phyloP scores from a whole-genome alignment of 37 sponge, comb jelly and placozoan species.

The Geodia barretti region DNA sequence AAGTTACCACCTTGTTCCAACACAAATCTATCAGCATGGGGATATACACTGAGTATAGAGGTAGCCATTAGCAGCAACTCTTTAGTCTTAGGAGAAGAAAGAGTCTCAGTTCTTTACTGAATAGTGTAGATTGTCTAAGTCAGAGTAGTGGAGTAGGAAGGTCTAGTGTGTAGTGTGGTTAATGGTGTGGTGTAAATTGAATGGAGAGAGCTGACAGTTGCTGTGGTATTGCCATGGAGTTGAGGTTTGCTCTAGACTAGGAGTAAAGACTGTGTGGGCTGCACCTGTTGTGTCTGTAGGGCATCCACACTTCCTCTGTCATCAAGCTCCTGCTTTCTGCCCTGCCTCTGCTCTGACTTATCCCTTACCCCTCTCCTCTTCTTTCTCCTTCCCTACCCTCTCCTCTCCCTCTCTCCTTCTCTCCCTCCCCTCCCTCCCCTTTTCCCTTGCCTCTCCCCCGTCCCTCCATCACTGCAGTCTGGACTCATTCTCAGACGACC shows the following conservation, averaged over 20 bases:
- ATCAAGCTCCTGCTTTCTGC: background rate
- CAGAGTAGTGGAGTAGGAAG: too few relatives aligned
- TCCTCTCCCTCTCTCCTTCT: background rate
- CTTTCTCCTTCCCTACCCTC: conserved; percentile 3
- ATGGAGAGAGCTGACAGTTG: too few relatives aligned
- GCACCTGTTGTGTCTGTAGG: background rate
- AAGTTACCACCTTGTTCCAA: too few relatives aligned
- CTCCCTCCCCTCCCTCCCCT: background rate
- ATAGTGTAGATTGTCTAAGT: background rate
- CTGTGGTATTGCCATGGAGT: too few relatives aligned
- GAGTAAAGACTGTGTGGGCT: too few relatives aligned
- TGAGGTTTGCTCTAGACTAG: too few relatives aligned
- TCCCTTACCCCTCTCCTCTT: background rate
- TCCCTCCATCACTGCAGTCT: too few relatives aligned
- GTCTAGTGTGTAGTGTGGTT: too few relatives aligned
- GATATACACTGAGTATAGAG: too few relatives aligned
- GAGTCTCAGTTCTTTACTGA: background rate
- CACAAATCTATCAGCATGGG: too few relatives aligned
- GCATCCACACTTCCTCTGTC: background rate
- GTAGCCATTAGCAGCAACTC: conserved; percentile 54
- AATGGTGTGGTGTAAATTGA: too few relatives aligned
- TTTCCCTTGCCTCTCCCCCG: background rate
- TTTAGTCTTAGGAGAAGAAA: conserved; percentile 28
- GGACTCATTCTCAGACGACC: too few relatives aligned
- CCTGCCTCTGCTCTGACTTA: background rate